Evolutionary conservation across 2,113 vertebrate species (phyloP).

Genomic region (Falcunculus frontatus): DNA sequence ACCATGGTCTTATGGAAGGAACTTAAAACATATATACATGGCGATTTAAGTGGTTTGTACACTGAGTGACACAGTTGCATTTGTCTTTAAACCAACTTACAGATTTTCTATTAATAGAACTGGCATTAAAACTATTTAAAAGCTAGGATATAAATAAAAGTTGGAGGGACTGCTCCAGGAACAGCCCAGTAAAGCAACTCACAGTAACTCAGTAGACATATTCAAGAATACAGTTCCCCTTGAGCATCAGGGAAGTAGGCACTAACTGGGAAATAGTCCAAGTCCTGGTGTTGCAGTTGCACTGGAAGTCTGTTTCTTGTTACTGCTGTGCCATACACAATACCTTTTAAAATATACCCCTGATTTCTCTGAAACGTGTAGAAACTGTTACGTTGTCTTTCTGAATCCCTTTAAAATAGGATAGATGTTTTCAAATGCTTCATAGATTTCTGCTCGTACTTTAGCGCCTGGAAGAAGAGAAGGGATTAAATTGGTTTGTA

Average conservation of each 20-base stretch:
- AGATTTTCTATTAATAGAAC: conserved; percentile 45
- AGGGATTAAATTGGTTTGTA: not conserved
- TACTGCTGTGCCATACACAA: conserved; percentile 43
- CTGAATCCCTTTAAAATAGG: conserved; percentile 98
- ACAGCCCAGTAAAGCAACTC: conserved; percentile 57
- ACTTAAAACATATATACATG: conserved; percentile 67
- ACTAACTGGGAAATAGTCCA: conserved; percentile 53
- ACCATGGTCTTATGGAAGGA: conserved; percentile 52
- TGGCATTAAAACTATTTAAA: conserved; percentile 69
- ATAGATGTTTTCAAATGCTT: conserved; percentile 99
- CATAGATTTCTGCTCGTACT: conserved; percentile 96
- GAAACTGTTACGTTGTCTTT: conserved; percentile 88
- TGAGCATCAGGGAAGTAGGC: not conserved
- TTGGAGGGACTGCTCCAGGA: conserved; percentile 34
- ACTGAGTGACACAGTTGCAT: conserved; percentile 42
- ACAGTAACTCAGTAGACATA: conserved; percentile 55
- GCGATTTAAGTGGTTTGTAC: conserved; percentile 63
- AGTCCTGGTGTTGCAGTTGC: conserved; percentile 50
- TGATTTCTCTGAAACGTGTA: not conserved
- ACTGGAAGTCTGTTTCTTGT: conserved; percentile 21
- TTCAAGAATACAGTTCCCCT: conserved; percentile 40
- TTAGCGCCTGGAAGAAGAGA: conserved; percentile 84
- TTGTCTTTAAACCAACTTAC: conserved; percentile 57
- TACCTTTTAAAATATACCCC: conserved; percentile 49
- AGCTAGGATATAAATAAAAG: conserved; percentile 74